Evolutionary conservation across 92 coral and sea anemone genomes (phyloP).

Genomic region (Siderastrea siderea): DNA sequence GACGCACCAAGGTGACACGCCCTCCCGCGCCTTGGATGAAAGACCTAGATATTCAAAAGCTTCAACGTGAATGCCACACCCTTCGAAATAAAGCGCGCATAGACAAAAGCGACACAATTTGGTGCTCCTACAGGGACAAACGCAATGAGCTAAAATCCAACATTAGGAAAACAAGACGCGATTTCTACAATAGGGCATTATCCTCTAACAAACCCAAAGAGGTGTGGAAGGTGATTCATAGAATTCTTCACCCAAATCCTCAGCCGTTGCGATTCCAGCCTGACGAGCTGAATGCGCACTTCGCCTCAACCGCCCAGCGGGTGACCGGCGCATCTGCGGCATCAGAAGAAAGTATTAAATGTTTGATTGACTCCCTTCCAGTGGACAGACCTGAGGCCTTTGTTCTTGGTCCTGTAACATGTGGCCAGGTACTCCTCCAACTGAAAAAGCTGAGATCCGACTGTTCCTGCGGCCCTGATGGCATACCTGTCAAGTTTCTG

Average conservation of each 20-base stretch:
- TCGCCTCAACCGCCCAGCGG: constrained; percentile 37
- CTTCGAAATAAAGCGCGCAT: too few species aligned
- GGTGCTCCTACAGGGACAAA: constrained; percentile 16
- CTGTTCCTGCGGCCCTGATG: too few species aligned
- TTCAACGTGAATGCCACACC: constrained; percentile 34
- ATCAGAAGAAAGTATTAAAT: background rate
- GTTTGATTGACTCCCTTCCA: background rate
- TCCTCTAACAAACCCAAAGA: constrained; percentile 37
- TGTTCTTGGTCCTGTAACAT: too few species aligned
- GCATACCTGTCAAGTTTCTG: too few species aligned
- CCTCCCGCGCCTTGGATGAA: constrained; percentile 70
- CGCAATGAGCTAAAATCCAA: too few species aligned
- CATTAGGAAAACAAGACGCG: too few species aligned
- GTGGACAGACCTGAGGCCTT: background rate
- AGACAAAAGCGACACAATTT: background rate
- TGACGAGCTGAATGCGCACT: constrained; percentile 43
- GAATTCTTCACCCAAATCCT: constrained; percentile 42
- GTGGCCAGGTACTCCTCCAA: too few species aligned
- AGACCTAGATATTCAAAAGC: constrained; percentile 24
- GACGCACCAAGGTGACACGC: constrained; percentile 21
- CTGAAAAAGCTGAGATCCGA: too few species aligned
- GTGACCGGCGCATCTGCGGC: background rate
- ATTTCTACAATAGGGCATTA: constrained; percentile 36
- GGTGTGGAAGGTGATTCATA: constrained; percentile 58
- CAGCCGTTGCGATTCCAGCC: constrained; percentile 26